Conservation (phyloP, 2,113 vertebrate species). For the Macquaria australasica region DNA sequence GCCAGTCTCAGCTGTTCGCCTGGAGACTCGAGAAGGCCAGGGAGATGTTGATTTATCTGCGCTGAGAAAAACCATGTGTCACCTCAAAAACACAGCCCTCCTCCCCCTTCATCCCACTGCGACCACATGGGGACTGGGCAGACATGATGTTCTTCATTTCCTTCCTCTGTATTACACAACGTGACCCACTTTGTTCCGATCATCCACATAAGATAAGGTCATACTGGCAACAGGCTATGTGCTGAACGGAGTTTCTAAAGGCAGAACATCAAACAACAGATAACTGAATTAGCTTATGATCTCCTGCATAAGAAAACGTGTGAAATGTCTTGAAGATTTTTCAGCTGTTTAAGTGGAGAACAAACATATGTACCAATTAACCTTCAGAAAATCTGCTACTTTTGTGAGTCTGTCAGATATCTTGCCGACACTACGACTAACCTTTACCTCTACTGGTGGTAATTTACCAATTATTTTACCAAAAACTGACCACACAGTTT, state of each 20-base stretch:
- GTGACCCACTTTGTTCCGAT: slow-evolving; percentile 49
- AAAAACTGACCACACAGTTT: neutral
- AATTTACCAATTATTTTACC: no score
- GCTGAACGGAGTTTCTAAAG: neutral
- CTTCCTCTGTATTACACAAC: slow-evolving; percentile 40
- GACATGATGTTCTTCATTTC: slow-evolving; percentile 55
- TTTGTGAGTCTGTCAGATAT: neutral
- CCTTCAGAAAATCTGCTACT: no score
- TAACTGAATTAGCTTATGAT: neutral
- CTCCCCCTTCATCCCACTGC: slow-evolving; percentile 38
- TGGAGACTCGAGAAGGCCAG: slow-evolving; percentile 67
- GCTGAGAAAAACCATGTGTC: slow-evolving; percentile 70
- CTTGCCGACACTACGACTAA: neutral
- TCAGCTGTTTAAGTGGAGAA: neutral
- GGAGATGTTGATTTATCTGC: slow-evolving; percentile 72
- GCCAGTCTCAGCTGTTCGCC: slow-evolving; percentile 82
- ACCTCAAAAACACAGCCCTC: slow-evolving; percentile 58
- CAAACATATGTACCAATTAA: neutral
- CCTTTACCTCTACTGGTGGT: neutral
- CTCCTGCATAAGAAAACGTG: neutral
- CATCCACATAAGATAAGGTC: slow-evolving; percentile 20
- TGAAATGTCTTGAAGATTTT: neutral
- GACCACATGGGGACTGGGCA: slow-evolving; percentile 72
- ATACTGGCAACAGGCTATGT: neutral
- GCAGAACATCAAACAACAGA: neutral